These are phyloP conservation scores for Protonibea diacanthus DNA, from an alignment of 2,797 vertebrate genomes.

Conservation along the genomic window DNA sequence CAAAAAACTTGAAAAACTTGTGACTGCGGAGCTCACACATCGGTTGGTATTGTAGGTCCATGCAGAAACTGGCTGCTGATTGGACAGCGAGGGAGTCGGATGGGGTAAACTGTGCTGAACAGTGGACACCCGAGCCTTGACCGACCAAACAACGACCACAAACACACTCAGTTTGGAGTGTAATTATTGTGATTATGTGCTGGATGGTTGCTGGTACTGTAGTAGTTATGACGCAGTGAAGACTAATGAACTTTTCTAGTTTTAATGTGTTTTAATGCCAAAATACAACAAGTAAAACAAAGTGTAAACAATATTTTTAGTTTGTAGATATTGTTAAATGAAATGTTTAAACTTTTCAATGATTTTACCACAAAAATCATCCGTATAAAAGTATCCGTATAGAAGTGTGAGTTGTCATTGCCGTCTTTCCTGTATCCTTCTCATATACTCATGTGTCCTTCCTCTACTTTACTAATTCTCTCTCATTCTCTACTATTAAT, in stretches of 20 bases:
- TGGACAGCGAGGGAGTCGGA: conserved; percentile 1
- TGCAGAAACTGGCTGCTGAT: conserved; percentile 19
- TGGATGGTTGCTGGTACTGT: background rate
- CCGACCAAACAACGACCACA: conserved; percentile 52
- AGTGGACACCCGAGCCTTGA: conserved; percentile 45
- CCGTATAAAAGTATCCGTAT: background rate
- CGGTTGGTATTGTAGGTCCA: background rate
- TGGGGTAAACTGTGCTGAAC: conserved; percentile 11
- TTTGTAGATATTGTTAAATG: background rate
- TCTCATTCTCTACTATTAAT: background rate
- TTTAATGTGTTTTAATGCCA: background rate
- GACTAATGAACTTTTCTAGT: background rate
- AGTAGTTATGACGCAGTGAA: background rate
- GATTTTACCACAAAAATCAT: background rate
- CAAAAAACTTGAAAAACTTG: background rate
- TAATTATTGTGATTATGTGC: background rate
- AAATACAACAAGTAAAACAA: background rate
- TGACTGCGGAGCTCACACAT: background rate
- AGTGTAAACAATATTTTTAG: background rate
- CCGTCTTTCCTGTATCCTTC: background rate
- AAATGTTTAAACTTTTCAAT: background rate
- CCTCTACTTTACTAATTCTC: background rate
- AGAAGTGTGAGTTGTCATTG: background rate
- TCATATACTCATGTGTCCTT: background rate
- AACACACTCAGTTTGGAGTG: background rate